Evolutionary conservation across 2,797 vertebrate genomes (phyloP), one percentile per base, ranked within the genome.

Genomic region (Clarias laeviceps): DNA sequence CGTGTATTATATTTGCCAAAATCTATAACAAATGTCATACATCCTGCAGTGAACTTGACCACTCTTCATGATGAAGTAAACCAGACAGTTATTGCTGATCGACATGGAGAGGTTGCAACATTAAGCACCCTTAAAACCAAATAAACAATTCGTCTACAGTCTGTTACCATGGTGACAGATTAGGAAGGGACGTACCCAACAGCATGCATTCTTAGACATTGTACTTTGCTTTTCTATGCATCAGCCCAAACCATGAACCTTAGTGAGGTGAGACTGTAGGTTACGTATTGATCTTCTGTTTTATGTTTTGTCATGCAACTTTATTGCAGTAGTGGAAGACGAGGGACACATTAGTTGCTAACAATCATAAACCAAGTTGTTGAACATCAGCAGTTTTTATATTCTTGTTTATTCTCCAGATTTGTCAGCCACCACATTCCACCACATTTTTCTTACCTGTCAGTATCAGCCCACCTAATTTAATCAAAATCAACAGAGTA

Each of bases 151-250:
- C 14, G 20, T 61, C 32, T 61, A 83, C 83, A 87, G n/a, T 85
- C 85, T 85, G 85, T 87, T 87, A 85, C 85, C 85, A 88, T 88
- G 85, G 87, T 79, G 88, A 87, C 77, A 87, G 80, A 80, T 83
- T 29, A 66, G 40, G 54, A 85, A 78, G 57, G 65, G 66, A 84
- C 69, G 57, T 88, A 27, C 83, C 81, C 79, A 74, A 82, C 85
- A 88, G 85, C 84, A 86, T 83, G 80, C 57, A n/a, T 83, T 86
- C 66, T 85, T 80, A 85, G n/a, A 24, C 4, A 83, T 68, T 78
- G 74, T 59, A 82, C 34, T 64, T 86, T 34, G n/a, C n/a, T 61
- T n/a, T 90, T 73, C 54, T 72, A 76, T 83, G 80, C 45, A 81
- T 86, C 66, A 82, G 27, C 62, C 83, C 32, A 65, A 85, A 73